phyloP scores from a whole-genome alignment of 1,140 invertebrate species.

The Theocolax elegans region DNA sequence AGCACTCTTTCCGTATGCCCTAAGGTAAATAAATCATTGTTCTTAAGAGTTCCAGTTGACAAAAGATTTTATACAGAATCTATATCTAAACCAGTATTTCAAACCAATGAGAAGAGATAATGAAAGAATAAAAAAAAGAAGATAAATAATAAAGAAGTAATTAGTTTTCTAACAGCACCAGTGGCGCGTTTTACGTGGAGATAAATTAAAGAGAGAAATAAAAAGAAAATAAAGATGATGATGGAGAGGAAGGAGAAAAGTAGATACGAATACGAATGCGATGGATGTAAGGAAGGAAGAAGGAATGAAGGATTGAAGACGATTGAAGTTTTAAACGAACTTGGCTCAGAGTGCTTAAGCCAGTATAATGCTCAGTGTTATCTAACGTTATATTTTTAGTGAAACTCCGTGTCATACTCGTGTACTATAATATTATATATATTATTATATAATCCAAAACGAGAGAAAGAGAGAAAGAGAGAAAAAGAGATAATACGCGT shows the following conservation, averaged over 20 bases:
- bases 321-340: constrained; percentile 33
- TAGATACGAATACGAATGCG: too few relatives aligned
- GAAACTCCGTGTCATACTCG: constrained; percentile 65
- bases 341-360: constrained; percentile 60
- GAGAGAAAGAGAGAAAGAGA: neutral
- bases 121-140: constrained; percentile 21
- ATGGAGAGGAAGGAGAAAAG: neutral
- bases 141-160: constrained; percentile 60
- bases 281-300: constrained; percentile 2
- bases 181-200: constrained; percentile 58
- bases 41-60: constrained; percentile 65
- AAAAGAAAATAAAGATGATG: constrained; percentile 3
- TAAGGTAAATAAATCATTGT: constrained; percentile 58
- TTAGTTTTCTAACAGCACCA: constrained; percentile 64
- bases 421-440: constrained; percentile 46
- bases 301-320: neutral
- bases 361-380: constrained; percentile 60
- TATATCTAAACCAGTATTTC: constrained; percentile 67
- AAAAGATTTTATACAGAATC: constrained; percentile 65
- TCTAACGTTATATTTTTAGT: constrained; percentile 66
- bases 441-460: constrained; percentile 38
- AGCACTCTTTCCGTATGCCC: constrained; percentile 53
- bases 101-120: constrained; percentile 59
- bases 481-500: constrained; percentile 21
- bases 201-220: constrained; percentile 34